These are phyloP conservation scores for Benthosema pterotum DNA, from an alignment of 2,797 vertebrate genomes.

Conservation along the genomic window DNA sequence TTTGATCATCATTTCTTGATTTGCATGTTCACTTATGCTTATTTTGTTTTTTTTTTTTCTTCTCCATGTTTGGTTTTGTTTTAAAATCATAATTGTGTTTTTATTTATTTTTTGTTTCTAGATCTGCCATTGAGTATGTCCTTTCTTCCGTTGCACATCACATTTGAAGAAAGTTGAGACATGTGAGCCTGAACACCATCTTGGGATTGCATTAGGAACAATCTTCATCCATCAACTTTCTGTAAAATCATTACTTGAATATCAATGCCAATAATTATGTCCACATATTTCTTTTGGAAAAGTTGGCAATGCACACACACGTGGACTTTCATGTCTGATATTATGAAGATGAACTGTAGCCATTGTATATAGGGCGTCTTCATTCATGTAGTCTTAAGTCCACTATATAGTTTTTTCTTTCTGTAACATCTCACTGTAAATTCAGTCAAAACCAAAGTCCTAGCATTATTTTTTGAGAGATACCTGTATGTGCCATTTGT, in stretches of 20 bases:
- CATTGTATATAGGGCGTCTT: slow-evolving; percentile 18
- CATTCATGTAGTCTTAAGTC: slow-evolving; percentile 33
- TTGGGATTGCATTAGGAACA: slow-evolving; percentile 74
- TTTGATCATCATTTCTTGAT: slow-evolving; percentile 33
- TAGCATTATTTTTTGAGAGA: slow-evolving; percentile 41
- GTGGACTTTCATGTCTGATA: slow-evolving; percentile 18
- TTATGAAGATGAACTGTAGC: slow-evolving; percentile 15
- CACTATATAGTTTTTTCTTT: slow-evolving; percentile 40
- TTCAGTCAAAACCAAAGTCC: slow-evolving; percentile 53
- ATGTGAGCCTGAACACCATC: slow-evolving; percentile 72
- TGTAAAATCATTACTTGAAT: slow-evolving; percentile 52
- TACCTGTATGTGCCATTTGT: slow-evolving; percentile 30
- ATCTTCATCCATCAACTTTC: slow-evolving; percentile 43
- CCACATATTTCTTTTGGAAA: slow-evolving; percentile 23
- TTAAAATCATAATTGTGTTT: slow-evolving; percentile 54
- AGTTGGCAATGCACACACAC: slow-evolving; percentile 35
- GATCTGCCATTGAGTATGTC: slow-evolving; percentile 76
- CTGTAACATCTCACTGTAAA: slow-evolving; percentile 30
- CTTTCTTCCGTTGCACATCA: slow-evolving; percentile 73
- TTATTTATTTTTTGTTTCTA: slow-evolving; percentile 69
- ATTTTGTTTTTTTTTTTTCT: slow-evolving; percentile 41
- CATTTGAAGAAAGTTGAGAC: slow-evolving; percentile 74
- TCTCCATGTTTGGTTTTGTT: slow-evolving; percentile 46
- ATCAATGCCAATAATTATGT: slow-evolving; percentile 25
- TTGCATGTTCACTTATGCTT: slow-evolving; percentile 17